Conservation (phyloP, 2,797 vertebrate genomes). For the Coregonus sp. region DNA sequence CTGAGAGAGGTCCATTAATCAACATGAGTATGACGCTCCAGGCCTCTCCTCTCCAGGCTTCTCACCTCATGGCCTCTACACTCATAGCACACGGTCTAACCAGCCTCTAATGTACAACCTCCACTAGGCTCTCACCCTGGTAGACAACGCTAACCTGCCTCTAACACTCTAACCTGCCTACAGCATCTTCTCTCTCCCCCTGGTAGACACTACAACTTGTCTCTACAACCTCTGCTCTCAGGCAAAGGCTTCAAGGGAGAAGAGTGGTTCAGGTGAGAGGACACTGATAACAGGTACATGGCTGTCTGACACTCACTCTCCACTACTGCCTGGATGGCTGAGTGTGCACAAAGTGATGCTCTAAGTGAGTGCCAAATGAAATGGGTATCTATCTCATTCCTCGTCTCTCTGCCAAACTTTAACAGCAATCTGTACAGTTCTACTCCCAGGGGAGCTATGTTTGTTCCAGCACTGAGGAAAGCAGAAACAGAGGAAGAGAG, state of each 20-base stretch:
- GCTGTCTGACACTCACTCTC: conserved; percentile 25
- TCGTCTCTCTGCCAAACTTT: conserved; percentile 42
- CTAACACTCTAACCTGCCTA: neutral
- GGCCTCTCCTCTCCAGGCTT: too few relatives aligned
- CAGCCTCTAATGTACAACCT: too few relatives aligned
- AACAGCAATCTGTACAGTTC: conserved; percentile 40
- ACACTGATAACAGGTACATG: conserved; percentile 33
- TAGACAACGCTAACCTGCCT: too few relatives aligned
- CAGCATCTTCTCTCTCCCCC: neutral
- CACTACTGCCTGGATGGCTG: conserved; percentile 10
- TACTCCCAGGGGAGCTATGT: conserved; percentile 39
- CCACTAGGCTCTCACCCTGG: too few relatives aligned
- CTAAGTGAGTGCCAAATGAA: conserved; percentile 27
- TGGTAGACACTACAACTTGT: neutral
- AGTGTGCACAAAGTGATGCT: too few relatives aligned
- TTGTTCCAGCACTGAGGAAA: neutral
- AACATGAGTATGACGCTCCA: too few relatives aligned
- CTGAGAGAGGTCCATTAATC: too few relatives aligned
- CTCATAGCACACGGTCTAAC: too few relatives aligned
- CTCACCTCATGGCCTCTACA: too few relatives aligned
- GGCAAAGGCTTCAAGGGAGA: conserved; percentile 32
- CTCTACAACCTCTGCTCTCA: conserved; percentile 32
- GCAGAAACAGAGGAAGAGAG: too few relatives aligned
- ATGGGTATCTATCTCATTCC: conserved; percentile 18
- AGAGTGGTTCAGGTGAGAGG: conserved; percentile 35